These are phyloP conservation scores for Heterochromis multidens DNA, from an alignment of 2,113 vertebrate species.

Conservation along the genomic window DNA sequence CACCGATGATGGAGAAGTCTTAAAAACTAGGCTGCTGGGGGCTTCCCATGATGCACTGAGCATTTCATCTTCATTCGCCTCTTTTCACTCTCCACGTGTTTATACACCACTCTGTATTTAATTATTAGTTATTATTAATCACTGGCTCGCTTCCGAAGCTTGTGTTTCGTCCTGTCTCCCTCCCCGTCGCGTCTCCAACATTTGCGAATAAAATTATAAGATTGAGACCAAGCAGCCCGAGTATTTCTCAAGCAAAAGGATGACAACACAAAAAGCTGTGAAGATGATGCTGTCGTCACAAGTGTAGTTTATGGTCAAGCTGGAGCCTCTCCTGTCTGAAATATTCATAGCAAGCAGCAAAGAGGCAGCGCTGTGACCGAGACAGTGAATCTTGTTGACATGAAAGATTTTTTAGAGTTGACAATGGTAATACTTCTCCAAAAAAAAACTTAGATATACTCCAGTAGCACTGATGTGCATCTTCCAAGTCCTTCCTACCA, in stretches of 20 bases:
- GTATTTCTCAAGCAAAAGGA: not conserved
- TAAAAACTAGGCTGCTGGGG: too few species aligned
- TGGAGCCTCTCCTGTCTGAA: not conserved
- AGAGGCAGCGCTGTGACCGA: not conserved
- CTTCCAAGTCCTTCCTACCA: not conserved
- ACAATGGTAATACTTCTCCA: not conserved
- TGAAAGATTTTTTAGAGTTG: not conserved
- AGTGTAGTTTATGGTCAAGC: not conserved
- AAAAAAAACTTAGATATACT: not conserved
- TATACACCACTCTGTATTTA: too few species aligned
- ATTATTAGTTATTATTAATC: too few species aligned
- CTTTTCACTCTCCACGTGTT: too few species aligned
- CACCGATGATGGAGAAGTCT: too few species aligned
- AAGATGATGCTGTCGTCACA: not conserved
- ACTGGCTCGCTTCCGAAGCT: too few species aligned
- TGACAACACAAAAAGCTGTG: not conserved
- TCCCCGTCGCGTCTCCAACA: too few species aligned
- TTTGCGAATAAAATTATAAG: accelerated
- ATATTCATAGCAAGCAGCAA: not conserved
- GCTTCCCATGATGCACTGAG: too few species aligned
- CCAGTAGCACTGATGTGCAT: not conserved
- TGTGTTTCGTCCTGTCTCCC: too few species aligned
- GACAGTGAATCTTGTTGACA: not conserved
- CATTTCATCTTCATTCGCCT: too few species aligned
- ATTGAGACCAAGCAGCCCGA: not conserved